Base-by-base conservation (phyloP, 2,888 invertebrate genomes). In the Diarsia brunnea region DNA sequence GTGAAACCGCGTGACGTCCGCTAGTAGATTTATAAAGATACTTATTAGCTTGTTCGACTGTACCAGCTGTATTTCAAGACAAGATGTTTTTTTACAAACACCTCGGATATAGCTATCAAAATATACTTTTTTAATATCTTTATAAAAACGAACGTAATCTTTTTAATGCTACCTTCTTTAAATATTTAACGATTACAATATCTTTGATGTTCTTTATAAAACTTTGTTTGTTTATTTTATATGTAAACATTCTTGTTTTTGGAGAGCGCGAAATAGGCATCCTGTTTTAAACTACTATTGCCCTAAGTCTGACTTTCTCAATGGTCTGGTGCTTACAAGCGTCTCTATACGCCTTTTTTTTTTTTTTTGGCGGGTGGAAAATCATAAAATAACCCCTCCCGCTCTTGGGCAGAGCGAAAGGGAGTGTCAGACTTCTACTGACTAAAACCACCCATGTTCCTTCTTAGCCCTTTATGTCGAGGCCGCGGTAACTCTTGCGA, bases 161-260 rank as follows among this genome's bases (percentile, higher is more conserved):
- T 69, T 69, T 69, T 64, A 55, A 24, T 16, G 58, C 12, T 38
- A 16, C 8, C 21, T 78, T 78, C n/a, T 66, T 51, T 45, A 38
- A 49, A 55, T 8, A 49, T 55, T 79, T 79, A 49, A 79, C 75
- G 60, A 66, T 79, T 45, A 79, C 55, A 24, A 51, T 60, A 55
- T 24, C 80, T 79, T 80, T 79, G 73, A 78, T 73, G 73, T 78
- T 73, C 31, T 69, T 3, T 60, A 21, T 0, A 53, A 31, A 69
- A 2, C 21, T 60, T 58, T 47, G 58, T 69, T 66, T 79, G 21
- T 69, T 27, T 74, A 61, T 80, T 49, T 69, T 66, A 14, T 19
- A 55, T 8, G 24, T 61, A 75, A 61, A 80, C 75, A 66, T 55
- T 79, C 64, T 79, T 53, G 51, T 31, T 66, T 66, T 69, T 45